phyloP scores from a whole-genome alignment of 2,888 invertebrate genomes.

The Rhagonycha lutea region DNA sequence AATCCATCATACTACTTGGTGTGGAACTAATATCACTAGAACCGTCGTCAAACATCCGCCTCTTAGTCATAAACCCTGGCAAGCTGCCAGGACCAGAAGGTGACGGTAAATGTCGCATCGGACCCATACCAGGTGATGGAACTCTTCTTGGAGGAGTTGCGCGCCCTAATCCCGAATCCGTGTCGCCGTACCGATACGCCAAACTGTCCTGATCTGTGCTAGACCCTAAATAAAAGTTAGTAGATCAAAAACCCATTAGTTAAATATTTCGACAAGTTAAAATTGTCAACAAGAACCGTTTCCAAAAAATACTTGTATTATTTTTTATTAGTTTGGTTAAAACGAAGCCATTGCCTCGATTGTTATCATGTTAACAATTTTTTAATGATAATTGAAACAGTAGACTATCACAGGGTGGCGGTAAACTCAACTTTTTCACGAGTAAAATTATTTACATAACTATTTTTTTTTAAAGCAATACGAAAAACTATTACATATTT shows the following conservation, averaged over 20 bases:
- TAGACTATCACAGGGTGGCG: neutral
- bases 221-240: slow-evolving; percentile 53
- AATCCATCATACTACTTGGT: slow-evolving; percentile 85
- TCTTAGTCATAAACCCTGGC: slow-evolving; percentile 76
- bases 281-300: neutral
- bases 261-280: neutral
- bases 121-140: slow-evolving; percentile 80
- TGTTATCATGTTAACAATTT: neutral
- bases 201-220: slow-evolving; percentile 64
- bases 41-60: slow-evolving; percentile 70
- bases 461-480: too few species aligned
- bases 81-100: slow-evolving; percentile 85
- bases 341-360: neutral
- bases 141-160: slow-evolving; percentile 87
- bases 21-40: slow-evolving; percentile 83
- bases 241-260: slow-evolving; percentile 33
- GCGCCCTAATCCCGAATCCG: slow-evolving; percentile 85
- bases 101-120: slow-evolving; percentile 76
- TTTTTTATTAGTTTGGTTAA: neutral
- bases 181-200: slow-evolving; percentile 64
- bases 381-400: neutral
- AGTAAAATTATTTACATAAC: too few species aligned
- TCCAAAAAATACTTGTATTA: neutral
- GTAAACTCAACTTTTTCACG: neutral
- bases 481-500: too few species aligned